Evolutionary conservation across 2,797 vertebrate genomes (phyloP), one percentile per base, ranked within the genome.

Genomic region (Danio choprae): DNA sequence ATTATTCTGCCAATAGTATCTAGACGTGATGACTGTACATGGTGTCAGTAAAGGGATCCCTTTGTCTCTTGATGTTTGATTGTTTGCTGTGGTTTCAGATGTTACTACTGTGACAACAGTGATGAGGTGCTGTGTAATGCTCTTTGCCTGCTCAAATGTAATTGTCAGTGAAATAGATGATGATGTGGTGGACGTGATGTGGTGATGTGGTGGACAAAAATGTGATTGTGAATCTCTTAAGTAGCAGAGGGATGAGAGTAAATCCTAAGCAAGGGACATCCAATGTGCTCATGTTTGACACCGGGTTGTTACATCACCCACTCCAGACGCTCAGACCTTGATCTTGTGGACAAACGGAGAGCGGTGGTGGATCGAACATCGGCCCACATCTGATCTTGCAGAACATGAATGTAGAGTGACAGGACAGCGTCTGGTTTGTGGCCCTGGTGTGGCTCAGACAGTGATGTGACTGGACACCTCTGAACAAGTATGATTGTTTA

Each of bases 1-100:
- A 86, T 86, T 69, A 44, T 63, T 44, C 77, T 71, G 76, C 79
- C 80, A 86, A 79, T 41, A 44, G 41, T 59, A n/a, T 77, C 59
- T 13, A 50, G 40, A 58, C 43, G 10, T 40, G 40, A 53, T 51
- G 36, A 3, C 8, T 15, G n/a, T 12, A 48, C 50, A 59, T 55
- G 73, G 36, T 76, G 74, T 75, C 79, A 71, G 81, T 69, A 60
- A 74, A 76, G 69, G 51, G 53, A 80, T 70, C 13, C 12, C 36
- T 40, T 44, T 65, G 68, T 62, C 71, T 59, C 40, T 8, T 67
- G 51, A 67, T 58, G 69, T 76, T 76, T 48, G 40, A 48, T 72
- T 46, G 36, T 64, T 48, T 64, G 15, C 38, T 78, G 56, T 46
- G 29, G 81, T 81, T 83, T 71, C 75, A 63, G 68, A 81, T 81